Base-by-base conservation (phyloP, 2,797 vertebrate genomes). In the Takifugu rubripes region DNA sequence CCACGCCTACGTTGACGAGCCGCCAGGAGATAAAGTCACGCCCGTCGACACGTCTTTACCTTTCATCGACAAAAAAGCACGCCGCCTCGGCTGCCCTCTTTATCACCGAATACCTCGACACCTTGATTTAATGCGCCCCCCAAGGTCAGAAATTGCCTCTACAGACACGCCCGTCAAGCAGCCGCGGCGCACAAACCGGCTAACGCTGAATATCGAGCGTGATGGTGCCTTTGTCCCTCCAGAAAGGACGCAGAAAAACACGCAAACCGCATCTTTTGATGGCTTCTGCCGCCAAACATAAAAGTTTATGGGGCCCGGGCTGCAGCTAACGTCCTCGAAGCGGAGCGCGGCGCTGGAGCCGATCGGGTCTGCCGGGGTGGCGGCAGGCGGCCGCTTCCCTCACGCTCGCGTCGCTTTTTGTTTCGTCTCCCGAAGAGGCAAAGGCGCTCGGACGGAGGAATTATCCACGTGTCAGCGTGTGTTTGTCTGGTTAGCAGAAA, bases 51-150 rank as follows among this genome's bases (percentile, higher is more conserved):
- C 26, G 26, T 27, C 3, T 3, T 6, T 27, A 6, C 26, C 3
- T 27, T 27, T 27, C 6, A 6, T 27, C 6, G 3, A 6, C 3
- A 6, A 3, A 8, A 31, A 31, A 8, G 29, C 82, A 80, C 82
- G 80, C 48, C 60, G 70, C 75, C 77, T 83, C 64, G 40, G 70
- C 75, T 59, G 70, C 78, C 79, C 83, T 84, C 77, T 88, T 89
- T 87, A 87, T 89, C 85, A 82, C 82, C 60, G 49, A 58, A 44
- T 74, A 77, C 82, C 78, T 81, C 86, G 85, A 90, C 87, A 84
- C 68, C 64, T 80, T 87, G 86, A 88, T 90, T 88, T 88, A 90
- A 89, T 84, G 84, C 71, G 76, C 83, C 87, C 84, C 83, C 81
- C 68, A 84, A 87, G 87, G 87, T 91, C 89, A 90, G 82, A 88